A percentile compares a stretch with the other conserved stretches of the same genome.
These are phyloP conservation scores for Athene cunicularia DNA, from an alignment of 2,113 vertebrate species.

Conservation along the genomic window DNA sequence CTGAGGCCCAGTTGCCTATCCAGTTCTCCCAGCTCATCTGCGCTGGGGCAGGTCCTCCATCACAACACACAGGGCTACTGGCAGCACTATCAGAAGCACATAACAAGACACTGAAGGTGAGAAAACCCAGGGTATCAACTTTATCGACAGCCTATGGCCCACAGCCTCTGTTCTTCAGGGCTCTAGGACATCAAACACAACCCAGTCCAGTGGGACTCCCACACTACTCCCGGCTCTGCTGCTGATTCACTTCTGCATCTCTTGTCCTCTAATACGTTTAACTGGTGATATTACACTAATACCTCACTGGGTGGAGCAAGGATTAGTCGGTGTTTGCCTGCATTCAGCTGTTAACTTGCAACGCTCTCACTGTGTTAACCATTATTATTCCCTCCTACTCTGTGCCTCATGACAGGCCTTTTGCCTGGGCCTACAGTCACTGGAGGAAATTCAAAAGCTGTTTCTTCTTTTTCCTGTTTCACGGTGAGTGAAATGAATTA, in stretches of 20 bases:
- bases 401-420: neutral
- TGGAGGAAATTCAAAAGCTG: neutral
- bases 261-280: neutral
- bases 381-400: neutral
- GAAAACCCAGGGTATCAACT: neutral
- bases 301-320: neutral
- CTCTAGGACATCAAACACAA: neutral
- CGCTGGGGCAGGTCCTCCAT: neutral
- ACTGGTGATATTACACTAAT: neutral
- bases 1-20: neutral
- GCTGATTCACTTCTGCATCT: neutral
- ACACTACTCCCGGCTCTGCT: neutral
- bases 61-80: neutral
- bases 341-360: neutral
- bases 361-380: neutral
- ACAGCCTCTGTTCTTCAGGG: neutral
- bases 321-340: neutral
- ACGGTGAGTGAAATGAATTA: neutral
- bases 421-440: neutral
- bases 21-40: neutral
- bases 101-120: neutral
- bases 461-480: constrained; percentile 3
- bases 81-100: neutral
- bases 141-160: neutral
- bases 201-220: neutral